Evolutionary conservation across 2,113 vertebrate species (phyloP), one percentile per base, ranked within the genome.

Genomic region (Ciconia maguari): DNA sequence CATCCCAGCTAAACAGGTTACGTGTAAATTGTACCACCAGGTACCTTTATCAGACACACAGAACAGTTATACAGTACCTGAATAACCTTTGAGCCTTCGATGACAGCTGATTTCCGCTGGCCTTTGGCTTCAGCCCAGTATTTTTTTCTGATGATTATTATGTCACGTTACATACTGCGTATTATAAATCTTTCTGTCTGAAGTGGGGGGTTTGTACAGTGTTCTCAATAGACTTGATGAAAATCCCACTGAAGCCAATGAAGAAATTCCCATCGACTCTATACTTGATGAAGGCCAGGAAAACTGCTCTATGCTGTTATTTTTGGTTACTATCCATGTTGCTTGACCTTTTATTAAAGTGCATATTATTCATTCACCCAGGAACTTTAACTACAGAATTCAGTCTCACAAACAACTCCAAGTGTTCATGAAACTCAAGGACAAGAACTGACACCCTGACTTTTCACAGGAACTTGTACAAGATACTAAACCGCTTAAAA

Each of bases 261-360:
- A 62, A 94, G 82, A 89, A 52, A 80, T 82, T 94, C 78, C 58
- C 70, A 85, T 21, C 79, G 49, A 80, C 70, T 85, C 44, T 55
- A 8, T 6, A 14, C 21, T 87, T 81, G 83, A 87, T 8, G 61
- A 79, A 91, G 29, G 70, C 93, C 81, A 86, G 64, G 84, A 90
- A 85, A 91, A 91, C 22, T 16, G 49, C 75, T 80, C 62, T 71
- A 62, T 46, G 71, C 38, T 93, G 64, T 83, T 95, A 77, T 84
- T 87, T 95, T 77, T 94, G 62, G 78, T 93, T 85, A 72, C 60
- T 41, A 27, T 80, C 74, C 89, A 89, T 54, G 46, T 58, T 89
- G 62, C 62, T 93, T 95, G 91, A 93, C 96, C 84, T 93, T 83
- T 90, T 88, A 95, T 94, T 90, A 95, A 95, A 74, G 5, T 42